Percentiles rank a stretch among this genome's conserved stretches.
phyloP scores from a whole-genome alignment of 2,888 invertebrate species.

The Tenthredo mesomela region DNA sequence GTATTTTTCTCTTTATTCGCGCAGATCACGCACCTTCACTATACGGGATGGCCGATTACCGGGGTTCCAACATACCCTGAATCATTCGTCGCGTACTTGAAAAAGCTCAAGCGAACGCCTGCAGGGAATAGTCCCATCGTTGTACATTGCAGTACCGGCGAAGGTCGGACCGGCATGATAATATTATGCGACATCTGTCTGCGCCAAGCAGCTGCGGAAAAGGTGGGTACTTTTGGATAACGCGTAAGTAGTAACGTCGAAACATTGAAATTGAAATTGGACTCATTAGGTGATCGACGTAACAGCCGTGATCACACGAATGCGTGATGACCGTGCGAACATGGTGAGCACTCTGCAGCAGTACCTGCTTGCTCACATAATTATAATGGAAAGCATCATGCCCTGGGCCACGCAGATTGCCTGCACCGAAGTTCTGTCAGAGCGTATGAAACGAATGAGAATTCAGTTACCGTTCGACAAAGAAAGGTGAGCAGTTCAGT shows the following conservation, averaged over 20 bases:
- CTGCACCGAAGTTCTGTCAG: neutral
- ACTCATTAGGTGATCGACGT: constrained; percentile 65
- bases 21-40: constrained; percentile 79
- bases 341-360: constrained; percentile 75
- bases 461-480: neutral
- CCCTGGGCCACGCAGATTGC: neutral
- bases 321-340: constrained; percentile 67
- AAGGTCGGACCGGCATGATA: constrained; percentile 82
- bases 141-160: constrained; percentile 83
- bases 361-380: constrained; percentile 78
- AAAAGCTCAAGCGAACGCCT: constrained; percentile 74
- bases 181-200: constrained; percentile 81
- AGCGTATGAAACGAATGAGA: neutral
- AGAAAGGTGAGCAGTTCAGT: neutral
- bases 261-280: neutral
- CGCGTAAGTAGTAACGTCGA: constrained; percentile 55
- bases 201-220: too few relatives aligned
- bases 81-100: constrained; percentile 74
- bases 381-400: constrained; percentile 76
- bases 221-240: constrained; percentile 66
- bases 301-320: constrained; percentile 42
- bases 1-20: neutral
- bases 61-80: constrained; percentile 77
- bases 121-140: constrained; percentile 76
- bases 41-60: constrained; percentile 80